These are phyloP conservation scores for Fratercula arctica DNA, from an alignment of 2,797 vertebrate genomes.

Conservation along the genomic window DNA sequence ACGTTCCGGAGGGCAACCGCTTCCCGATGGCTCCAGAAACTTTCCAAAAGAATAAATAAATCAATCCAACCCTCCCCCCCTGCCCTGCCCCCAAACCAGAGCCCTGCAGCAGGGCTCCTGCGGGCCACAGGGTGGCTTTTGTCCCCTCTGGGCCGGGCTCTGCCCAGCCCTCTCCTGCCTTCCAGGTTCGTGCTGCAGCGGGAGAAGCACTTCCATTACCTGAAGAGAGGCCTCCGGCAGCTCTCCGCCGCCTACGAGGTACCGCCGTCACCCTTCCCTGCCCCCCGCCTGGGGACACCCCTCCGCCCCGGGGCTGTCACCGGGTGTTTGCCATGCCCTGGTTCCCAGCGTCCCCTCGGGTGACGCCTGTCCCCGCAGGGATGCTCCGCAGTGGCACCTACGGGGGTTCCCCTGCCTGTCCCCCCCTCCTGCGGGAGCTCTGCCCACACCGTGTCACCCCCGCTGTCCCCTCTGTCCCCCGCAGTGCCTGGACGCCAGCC, in stretches of 20 bases:
- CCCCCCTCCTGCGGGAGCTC: not conserved
- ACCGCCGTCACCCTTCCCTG: constrained; percentile 24
- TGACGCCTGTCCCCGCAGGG: accelerated
- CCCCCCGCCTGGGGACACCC: too few relatives aligned
- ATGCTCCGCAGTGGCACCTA: too few relatives aligned
- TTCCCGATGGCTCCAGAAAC: not conserved
- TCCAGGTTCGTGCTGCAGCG: constrained; percentile 87
- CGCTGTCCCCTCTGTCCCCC: not conserved
- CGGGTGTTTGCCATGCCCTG: too few relatives aligned
- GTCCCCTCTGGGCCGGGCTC: not conserved
- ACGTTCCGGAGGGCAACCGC: constrained; percentile 17
- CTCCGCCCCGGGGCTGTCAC: too few relatives aligned
- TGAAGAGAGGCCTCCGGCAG: constrained; percentile 94
- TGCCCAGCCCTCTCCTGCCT: not conserved
- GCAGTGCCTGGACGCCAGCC: constrained; percentile 92
- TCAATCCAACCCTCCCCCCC: too few relatives aligned
- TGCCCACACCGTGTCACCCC: accelerated
- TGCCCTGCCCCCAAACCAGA: not conserved
- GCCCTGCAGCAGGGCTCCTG: too few relatives aligned
- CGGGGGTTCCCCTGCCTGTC: not conserved
- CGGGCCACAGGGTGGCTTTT: accelerated
- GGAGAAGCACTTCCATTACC: constrained; percentile 93
- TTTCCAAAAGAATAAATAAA: not conserved
- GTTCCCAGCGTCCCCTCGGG: not conserved
- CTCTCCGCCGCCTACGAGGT: constrained; percentile 95